These are phyloP conservation scores for Batillaria attramentaria DNA, from an alignment of 1,140 invertebrate genomes.

Conservation along the genomic window DNA sequence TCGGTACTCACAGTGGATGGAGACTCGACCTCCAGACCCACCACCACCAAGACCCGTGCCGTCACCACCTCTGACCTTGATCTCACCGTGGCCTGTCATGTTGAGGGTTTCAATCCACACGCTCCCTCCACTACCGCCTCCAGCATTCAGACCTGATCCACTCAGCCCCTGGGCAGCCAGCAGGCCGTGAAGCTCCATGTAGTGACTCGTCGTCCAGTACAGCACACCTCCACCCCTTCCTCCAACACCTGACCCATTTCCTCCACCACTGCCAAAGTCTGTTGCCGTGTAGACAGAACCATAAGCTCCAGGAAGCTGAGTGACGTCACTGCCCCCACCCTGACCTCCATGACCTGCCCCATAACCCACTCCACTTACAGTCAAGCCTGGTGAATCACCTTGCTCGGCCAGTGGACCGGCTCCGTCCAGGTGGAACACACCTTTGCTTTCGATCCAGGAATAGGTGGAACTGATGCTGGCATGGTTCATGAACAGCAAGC, in stretches of 20 bases:
- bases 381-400: conserved; percentile 51
- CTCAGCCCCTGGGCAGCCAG: conserved; percentile 51
- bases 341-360: conserved; percentile 61
- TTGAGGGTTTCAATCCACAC: conserved; percentile 58
- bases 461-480: conserved; percentile 54
- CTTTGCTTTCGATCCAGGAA: conserved; percentile 58
- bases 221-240: conserved; percentile 58
- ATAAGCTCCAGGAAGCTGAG: conserved; percentile 44
- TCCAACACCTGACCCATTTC: conserved; percentile 54
- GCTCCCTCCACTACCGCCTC: conserved; percentile 60
- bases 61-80: conserved; percentile 52
- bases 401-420: conserved; percentile 47
- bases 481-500: conserved; percentile 59
- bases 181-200: conserved; percentile 58
- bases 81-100: conserved; percentile 61
- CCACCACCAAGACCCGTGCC: conserved; percentile 43
- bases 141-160: conserved; percentile 50
- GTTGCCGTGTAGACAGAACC: conserved; percentile 52
- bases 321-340: conserved; percentile 48
- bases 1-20: conserved; percentile 57
- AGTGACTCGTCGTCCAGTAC: conserved; percentile 53
- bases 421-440: conserved; percentile 55
- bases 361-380: conserved; percentile 47
- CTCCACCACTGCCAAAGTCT: conserved; percentile 57
- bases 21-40: conserved; percentile 57